A percentile compares a stretch with the other conserved stretches of the same genome.
Evolutionary conservation across 2,888 invertebrate genomes (phyloP).

Genomic region (Alloscopus bannaensis): DNA sequence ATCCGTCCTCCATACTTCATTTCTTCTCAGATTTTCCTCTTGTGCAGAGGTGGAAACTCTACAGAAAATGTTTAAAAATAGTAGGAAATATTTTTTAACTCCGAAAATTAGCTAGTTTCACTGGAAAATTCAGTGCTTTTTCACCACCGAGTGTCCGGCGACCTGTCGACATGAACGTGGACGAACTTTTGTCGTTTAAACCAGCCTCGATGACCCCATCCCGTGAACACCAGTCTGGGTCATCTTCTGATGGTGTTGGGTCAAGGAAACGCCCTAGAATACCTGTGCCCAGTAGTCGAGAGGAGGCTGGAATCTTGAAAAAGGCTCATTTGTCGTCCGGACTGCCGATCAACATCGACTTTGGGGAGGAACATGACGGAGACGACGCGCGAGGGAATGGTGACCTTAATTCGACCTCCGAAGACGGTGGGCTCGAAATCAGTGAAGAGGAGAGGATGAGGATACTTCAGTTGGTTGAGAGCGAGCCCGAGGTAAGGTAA

Average conservation of each 20-base stretch:
- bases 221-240: conserved; percentile 42
- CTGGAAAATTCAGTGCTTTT: conserved; percentile 17
- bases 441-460: conserved; percentile 85
- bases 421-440: conserved; percentile 69
- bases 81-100: conserved; percentile 19
- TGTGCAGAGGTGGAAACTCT: conserved; percentile 41
- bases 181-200: conserved; percentile 67
- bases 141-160: not conserved
- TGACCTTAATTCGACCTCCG: conserved; percentile 46
- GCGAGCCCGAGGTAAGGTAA: conserved; percentile 82
- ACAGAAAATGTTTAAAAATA: conserved; percentile 52
- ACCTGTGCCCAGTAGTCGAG: conserved; percentile 36
- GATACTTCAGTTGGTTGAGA: conserved; percentile 87
- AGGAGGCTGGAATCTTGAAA: conserved; percentile 58
- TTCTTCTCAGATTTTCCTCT: conserved; percentile 49
- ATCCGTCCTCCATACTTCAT: conserved; percentile 54
- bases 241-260: conserved; percentile 45
- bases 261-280: conserved; percentile 65
- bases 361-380: conserved; percentile 24
- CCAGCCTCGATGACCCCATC: conserved; percentile 61
- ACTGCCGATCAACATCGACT: conserved; percentile 23
- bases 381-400: conserved; percentile 19
- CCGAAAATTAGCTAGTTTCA: conserved; percentile 42
- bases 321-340: conserved; percentile 55
- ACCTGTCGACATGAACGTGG: conserved; percentile 62